Evolutionary conservation across 2,113 vertebrate species (phyloP), one percentile per base, ranked within the genome.

Genomic region (Alexandromys fortis): DNA sequence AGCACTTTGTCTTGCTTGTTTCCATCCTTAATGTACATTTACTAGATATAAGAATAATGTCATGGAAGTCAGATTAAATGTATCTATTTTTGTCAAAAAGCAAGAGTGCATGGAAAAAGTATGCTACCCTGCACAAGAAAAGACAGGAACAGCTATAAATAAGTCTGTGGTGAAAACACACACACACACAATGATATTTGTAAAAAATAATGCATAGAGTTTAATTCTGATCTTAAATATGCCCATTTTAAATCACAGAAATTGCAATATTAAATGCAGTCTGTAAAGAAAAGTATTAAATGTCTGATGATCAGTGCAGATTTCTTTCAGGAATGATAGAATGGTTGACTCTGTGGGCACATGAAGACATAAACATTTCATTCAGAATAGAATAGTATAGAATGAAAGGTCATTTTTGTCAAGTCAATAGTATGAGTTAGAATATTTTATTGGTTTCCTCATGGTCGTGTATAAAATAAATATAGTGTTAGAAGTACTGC

Each of bases 161-260:
- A 93, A 73, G 14, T 26, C 45, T 78, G n/a, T 61, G 55, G 47
- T 28, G 28, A 65, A 65, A 68, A 68, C 82, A 33, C 17, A 73
- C 14, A 68, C 12, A 5, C 5, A 68, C 21, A 0, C 35, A 38
- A 73, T 38, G 8, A n/a, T 72, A n/a, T n/a, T 73, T 45, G n/a
- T 26, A 65, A 30, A 30, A 83, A 63, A 55, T 89, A 33, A 4
- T 21, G 63, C 14, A 86, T 55, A 61, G 83, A 76, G n/a, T 63
- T 92, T 93, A 83, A 90, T 86, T 93, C 30, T 89, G 58, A 55
- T 16, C 11, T 72, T 72, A 67, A 90, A 21, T 96, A 5, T 35
- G 17, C n/a, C 61, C 22, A 76, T 70, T 79, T 95, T 86, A 92
- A 78, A 83, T 61, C 55, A 92, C 4, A 79, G 13, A 45, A 7